Percentiles rank a stretch among this genome's conserved stretches.
These are phyloP conservation scores for Eremobia ochroleuca DNA, from an alignment of 2,888 invertebrate genomes.

Conservation along the genomic window DNA sequence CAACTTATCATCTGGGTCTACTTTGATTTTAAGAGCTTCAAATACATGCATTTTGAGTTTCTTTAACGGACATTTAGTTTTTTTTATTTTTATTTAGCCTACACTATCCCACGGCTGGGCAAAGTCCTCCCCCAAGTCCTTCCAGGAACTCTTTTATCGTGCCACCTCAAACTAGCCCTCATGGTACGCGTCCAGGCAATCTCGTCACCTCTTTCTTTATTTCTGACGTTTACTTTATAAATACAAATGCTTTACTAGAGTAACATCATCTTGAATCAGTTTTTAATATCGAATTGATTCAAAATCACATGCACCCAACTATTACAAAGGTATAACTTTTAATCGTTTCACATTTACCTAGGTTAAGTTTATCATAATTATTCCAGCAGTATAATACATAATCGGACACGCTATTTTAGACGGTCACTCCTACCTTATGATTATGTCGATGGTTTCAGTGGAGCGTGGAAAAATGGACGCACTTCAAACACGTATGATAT, in stretches of 20 bases:
- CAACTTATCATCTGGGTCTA: background rate
- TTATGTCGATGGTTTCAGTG: conserved; percentile 50
- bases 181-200: no score
- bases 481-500: conserved; percentile 52
- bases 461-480: conserved; percentile 64
- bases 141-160: no score
- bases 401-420: conserved; percentile 43
- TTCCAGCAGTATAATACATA: conserved; percentile 36
- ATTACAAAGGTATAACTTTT: background rate
- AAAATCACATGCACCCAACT: background rate
- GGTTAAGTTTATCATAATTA: conserved; percentile 47
- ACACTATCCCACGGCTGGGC: no score
- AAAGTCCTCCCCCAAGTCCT: no score
- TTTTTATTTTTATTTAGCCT: no score
- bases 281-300: background rate
- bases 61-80: background rate
- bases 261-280: background rate
- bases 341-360: conserved; percentile 28
- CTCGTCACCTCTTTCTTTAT: no score
- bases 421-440: conserved; percentile 3
- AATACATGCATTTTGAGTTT: background rate
- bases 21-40: background rate
- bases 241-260: background rate
- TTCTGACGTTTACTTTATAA: background rate
- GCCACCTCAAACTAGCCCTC: no score